Evolutionary conservation across 2,888 invertebrate species (phyloP), one percentile per base, ranked within the genome.

Genomic region (Thysanoteuthis rhombus): DNA sequence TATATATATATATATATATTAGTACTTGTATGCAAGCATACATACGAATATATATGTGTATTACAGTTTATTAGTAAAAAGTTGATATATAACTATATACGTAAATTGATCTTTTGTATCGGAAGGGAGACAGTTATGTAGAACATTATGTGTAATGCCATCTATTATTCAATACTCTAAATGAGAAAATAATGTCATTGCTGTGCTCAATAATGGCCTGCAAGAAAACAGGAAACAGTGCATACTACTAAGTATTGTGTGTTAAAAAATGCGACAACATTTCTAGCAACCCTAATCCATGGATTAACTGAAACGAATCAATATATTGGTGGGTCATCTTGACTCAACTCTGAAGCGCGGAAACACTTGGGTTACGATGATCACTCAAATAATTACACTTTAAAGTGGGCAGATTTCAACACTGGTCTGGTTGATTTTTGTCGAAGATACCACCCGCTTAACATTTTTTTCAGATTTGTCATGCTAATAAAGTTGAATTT

Each of bases 1-100:
- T 40, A 90, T 39, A 90, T 90, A 90, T 90, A 90, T 90, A 90
- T 90, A 90, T 90, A 90, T 90, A 38, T 28, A 90, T 90, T n/a
- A 39, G 90, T 22, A 90, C 12, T 8, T 42, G 12, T 42, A 42
- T 42, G 12, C 12, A 42, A 8, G 42, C 10, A 10, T 42, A 10
- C 19, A 10, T 45, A 10, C 19, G 16, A 16, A 10, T 45, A 10
- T 45, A 10, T 45, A 12, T 45, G 16, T 45, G 16, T 45, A 10
- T 45, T 1, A 16, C 1, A 16, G 45, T 45, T 45, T 19, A 45
- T 45, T 19, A 45, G 45, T 45, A 45, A 45, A n/a, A n/a, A n/a
- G 12, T 45, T 45, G 19, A 45, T 16, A 25, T 22, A 52, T 52
- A 52, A 52, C 25, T 25, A 52, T 52, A 52, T 52, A 25, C 52